Evolutionary conservation across 1,140 invertebrate genomes (phyloP), one percentile per base, ranked within the genome.

Genomic region (Lordiphosa stackelbergi): DNA sequence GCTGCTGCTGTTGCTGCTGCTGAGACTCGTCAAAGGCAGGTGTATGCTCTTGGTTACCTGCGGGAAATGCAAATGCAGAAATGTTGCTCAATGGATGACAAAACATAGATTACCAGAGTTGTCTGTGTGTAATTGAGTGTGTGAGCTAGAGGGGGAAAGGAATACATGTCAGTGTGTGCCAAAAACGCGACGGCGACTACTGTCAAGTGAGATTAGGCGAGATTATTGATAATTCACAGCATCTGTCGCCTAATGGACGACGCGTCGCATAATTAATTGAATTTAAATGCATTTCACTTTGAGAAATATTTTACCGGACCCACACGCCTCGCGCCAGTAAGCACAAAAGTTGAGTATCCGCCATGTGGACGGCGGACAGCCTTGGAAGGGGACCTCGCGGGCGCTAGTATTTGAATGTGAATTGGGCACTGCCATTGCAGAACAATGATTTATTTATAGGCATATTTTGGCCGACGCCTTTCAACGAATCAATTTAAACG

Each of bases 1-100:
- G 75, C 28, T 31, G 28, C 28, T 31, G 28, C 28, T 19, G 19
- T 19, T 28, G 24, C 24, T 8, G 28, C 7, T 31, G 28, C 89
- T 88, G 73, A 90, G 88, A 79, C 86, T 88, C 56, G 90, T 89
- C 88, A 91, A 85, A 70, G 90, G 89, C 85, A 90, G 86, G 68
- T 90, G 89, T 54, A 88, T 75, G 61, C 84, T 88, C 51, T 86
- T 86, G 47, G 83, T 74, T 66, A 88, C 85, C 87, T 88, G 48
- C 34, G 58, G 34, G 53, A 48, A 63, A 43, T 16, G 24, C 28
- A 68, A 40, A 34, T 36, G 57, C 16, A 63, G 55, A 72, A 52
- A 63, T 40, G 34, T 48, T 55, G 52, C 58, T 73, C 51, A 73
- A 81, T 62, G 57, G 40, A 48, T 57, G 60, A 52, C 49, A 62